phyloP scores from a whole-genome alignment of 2,888 invertebrate species.

The Diarsia dahlii region DNA sequence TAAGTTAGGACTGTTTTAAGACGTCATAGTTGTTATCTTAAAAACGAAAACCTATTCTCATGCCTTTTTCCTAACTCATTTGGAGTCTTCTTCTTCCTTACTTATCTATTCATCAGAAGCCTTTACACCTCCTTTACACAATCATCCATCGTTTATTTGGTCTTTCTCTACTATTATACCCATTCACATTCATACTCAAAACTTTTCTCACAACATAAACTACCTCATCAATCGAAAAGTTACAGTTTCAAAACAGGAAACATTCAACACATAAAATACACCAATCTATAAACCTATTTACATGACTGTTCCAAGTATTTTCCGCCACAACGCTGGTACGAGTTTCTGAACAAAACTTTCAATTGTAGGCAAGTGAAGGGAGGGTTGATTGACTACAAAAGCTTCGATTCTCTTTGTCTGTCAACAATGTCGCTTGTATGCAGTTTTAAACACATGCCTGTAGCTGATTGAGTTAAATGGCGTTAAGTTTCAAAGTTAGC shows the following conservation, averaged over 20 bases:
- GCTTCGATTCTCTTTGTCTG: slow-evolving; percentile 40
- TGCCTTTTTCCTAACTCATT: no score
- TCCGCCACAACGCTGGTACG: background rate
- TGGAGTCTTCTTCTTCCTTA: no score
- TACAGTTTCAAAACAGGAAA: slow-evolving; percentile 5
- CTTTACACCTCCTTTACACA: no score
- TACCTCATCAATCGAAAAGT: background rate
- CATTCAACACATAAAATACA: background rate
- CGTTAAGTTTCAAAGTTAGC: slow-evolving; percentile 4
- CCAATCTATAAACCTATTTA: background rate
- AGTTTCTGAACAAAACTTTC: slow-evolving; percentile 30
- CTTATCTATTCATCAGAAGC: no score
- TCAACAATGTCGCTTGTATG: slow-evolving; percentile 8
- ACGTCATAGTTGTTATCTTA: no score
- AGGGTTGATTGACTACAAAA: slow-evolving; percentile 31
- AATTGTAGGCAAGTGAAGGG: slow-evolving; percentile 4
- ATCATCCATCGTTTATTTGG: no score
- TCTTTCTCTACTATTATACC: no score
- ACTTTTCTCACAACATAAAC: no score
- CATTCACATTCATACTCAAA: no score
- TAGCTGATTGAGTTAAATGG: slow-evolving; percentile 3
- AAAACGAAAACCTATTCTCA: no score
- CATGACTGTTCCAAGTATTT: slow-evolving; percentile 2
- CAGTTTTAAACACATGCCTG: slow-evolving; percentile 1
- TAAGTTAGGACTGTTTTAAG: no score